Evolutionary conservation across 2,797 vertebrate species (phyloP).

Genomic region (Acrossocheilus wenchowensis): DNA sequence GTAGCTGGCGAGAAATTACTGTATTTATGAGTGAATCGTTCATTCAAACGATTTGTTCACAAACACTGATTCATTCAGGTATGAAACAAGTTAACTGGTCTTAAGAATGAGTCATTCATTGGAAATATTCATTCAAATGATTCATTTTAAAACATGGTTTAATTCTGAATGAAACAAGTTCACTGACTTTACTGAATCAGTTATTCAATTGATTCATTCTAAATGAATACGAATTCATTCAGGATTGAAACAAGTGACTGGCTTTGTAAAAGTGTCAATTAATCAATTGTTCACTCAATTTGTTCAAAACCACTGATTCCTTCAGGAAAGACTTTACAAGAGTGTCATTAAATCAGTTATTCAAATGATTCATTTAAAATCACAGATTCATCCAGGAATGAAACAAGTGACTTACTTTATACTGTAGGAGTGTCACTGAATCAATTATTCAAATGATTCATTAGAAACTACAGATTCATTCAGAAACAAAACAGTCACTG

Average conservation of each 20-base stretch:
- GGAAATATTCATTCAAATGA: not conserved
- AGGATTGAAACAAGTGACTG: not conserved
- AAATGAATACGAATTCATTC: not conserved
- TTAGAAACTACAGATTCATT: not conserved
- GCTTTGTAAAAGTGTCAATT: not conserved
- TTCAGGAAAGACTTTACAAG: not conserved
- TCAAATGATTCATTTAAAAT: not conserved
- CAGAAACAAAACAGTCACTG: not conserved
- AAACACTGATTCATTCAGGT: not conserved
- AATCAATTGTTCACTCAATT: not conserved
- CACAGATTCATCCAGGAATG: not conserved
- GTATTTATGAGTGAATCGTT: not conserved
- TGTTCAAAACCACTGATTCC: not conserved
- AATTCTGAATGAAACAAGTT: not conserved
- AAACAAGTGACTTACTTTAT: not conserved
- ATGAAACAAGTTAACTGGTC: not conserved
- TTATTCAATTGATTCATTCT: not conserved
- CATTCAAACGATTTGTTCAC: not conserved
- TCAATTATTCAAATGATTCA: not conserved
- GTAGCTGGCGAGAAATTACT: not conserved
- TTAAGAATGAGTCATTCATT: not conserved
- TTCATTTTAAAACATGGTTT: not conserved
- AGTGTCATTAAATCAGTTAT: not conserved
- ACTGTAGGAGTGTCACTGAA: not conserved
- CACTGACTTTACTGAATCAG: not conserved